A percentile compares a stretch with the other conserved stretches of the same genome.
phyloP scores from a whole-genome alignment of 2,797 vertebrate genomes.

The Phaenicophaeus curvirostris region DNA sequence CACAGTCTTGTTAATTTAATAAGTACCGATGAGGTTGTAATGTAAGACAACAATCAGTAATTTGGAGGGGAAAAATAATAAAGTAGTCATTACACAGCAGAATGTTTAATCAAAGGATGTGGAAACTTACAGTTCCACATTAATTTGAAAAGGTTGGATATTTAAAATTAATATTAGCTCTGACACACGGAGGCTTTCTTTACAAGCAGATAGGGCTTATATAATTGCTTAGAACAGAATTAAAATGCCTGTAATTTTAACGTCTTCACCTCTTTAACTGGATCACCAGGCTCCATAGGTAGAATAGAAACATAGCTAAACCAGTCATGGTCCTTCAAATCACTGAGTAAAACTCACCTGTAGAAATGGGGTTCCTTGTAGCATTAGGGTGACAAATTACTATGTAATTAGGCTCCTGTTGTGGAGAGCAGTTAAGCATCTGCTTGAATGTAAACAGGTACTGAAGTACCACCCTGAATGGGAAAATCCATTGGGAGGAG shows the following conservation, averaged over 20 bases:
- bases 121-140: slow-evolving; percentile 64
- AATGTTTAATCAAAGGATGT: slow-evolving; percentile 74
- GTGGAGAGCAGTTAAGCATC: background rate
- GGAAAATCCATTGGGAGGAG: background rate
- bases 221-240: slow-evolving; percentile 58
- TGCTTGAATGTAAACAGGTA: background rate
- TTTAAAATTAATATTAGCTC: slow-evolving; percentile 66
- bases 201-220: slow-evolving; percentile 38
- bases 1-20: slow-evolving; percentile 76
- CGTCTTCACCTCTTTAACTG: slow-evolving; percentile 18
- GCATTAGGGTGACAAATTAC: background rate
- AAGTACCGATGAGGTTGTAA: slow-evolving; percentile 68
- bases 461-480: background rate
- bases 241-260: slow-evolving; percentile 44
- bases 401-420: background rate
- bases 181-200: slow-evolving; percentile 41
- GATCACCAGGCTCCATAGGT: slow-evolving; percentile 13
- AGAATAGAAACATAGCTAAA: slow-evolving; percentile 8
- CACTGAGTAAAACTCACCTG: background rate
- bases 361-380: background rate
- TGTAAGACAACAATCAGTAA: slow-evolving; percentile 78
- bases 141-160: slow-evolving; percentile 61
- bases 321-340: background rate
- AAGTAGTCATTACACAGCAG: slow-evolving; percentile 74
- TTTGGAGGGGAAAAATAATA: slow-evolving; percentile 70